These are phyloP conservation scores for Tichodroma muraria DNA, from an alignment of 2,113 vertebrate species.

Conservation along the genomic window DNA sequence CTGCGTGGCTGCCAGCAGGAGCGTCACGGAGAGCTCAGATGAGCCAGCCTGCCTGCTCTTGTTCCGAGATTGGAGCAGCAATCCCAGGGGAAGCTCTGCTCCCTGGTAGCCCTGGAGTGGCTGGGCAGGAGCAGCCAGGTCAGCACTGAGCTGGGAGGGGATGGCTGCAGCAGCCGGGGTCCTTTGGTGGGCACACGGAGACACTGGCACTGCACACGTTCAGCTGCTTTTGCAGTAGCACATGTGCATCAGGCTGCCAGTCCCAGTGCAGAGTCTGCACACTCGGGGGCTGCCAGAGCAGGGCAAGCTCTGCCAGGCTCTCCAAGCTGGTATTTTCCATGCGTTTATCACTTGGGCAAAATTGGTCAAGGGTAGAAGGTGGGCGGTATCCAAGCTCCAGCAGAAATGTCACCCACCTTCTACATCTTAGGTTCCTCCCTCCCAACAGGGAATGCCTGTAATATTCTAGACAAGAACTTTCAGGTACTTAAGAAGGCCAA, in stretches of 20 bases:
- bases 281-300: neutral
- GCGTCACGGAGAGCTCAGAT: neutral
- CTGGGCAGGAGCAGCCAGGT: neutral
- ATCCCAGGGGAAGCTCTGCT: neutral
- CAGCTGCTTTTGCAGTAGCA: neutral
- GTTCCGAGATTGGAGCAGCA: neutral
- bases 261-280: neutral
- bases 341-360: neutral
- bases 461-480: neutral
- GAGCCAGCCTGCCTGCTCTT: neutral
- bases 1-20: neutral
- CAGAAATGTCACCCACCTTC: neutral
- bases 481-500: neutral
- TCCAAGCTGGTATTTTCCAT: neutral
- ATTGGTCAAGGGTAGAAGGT: neutral
- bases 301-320: neutral
- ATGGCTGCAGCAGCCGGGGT: fast-evolving
- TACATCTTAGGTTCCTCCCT: neutral
- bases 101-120: neutral
- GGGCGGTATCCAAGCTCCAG: neutral
- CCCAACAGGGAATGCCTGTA: neutral
- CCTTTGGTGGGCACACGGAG: neutral
- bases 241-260: neutral
- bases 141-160: neutral
- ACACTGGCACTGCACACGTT: neutral